Conservation (phyloP, 2,888 invertebrate species). For the Stramonita haemastoma region DNA sequence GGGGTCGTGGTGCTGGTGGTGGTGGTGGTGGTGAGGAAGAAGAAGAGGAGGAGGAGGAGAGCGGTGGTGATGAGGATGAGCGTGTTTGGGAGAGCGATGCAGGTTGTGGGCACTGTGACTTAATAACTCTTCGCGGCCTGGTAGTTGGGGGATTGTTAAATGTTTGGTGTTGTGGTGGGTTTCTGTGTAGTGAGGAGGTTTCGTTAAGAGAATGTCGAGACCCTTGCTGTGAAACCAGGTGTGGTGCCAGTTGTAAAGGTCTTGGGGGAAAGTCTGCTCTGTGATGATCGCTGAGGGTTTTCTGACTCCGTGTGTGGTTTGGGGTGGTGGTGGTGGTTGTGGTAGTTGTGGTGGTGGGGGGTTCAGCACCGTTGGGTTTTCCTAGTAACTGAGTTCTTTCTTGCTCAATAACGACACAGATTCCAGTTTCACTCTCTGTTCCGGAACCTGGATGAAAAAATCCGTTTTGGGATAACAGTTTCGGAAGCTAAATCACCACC, state of each 20-base stretch:
- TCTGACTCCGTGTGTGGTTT: background rate
- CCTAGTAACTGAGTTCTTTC: background rate
- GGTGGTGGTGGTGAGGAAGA: background rate
- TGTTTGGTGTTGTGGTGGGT: background rate
- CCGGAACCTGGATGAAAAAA: too few species aligned
- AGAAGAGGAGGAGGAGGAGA: background rate
- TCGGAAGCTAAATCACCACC: too few species aligned
- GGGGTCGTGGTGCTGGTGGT: background rate
- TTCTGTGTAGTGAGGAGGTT: background rate
- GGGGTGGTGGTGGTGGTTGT: too few species aligned
- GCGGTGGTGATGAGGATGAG: background rate
- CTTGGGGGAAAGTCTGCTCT: background rate
- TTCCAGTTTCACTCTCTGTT: too few species aligned
- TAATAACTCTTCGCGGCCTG: background rate
- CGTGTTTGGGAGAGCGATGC: background rate
- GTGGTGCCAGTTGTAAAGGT: background rate
- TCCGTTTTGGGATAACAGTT: too few species aligned
- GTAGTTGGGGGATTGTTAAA: too few species aligned
- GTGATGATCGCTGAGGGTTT: background rate
- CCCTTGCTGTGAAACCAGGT: background rate
- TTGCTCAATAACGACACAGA: background rate
- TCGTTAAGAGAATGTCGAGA: background rate
- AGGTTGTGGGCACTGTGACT: constrained; percentile 10
- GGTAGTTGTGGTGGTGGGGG: too few species aligned
- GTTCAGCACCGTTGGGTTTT: background rate